Percentiles rank a stretch among this genome's conserved stretches.
These are phyloP conservation scores for honey bee (Apis mellifera) DNA, from an alignment of 1,140 invertebrate species.

Conservation along the genomic window Amel_HAv3.1 CM009938.2:8362001-8362500, in stretches of 20 bases:
- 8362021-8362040: conserved; percentile 63
- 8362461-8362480: no score
- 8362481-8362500: no score
- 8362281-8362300: neutral
- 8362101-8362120: conserved; percentile 68
- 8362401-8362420: no score
- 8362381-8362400: no score
- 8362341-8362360: no score
- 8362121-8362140: neutral
- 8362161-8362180: no score
- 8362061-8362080: conserved; percentile 76
- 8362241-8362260: conserved; percentile 26
- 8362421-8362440: no score
- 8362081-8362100: conserved; percentile 69
- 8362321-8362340: neutral
- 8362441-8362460: no score
- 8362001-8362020: conserved; percentile 65
- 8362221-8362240: neutral
- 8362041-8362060: conserved; percentile 77
- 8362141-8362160: no score
- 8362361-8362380: no score
- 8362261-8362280: conserved; percentile 17
- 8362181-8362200: no score
- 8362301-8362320: no score
- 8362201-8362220: neutral